These are phyloP conservation scores for Felis chaus DNA, from an alignment of 2,113 vertebrate genomes.

Conservation along the genomic window DNA sequence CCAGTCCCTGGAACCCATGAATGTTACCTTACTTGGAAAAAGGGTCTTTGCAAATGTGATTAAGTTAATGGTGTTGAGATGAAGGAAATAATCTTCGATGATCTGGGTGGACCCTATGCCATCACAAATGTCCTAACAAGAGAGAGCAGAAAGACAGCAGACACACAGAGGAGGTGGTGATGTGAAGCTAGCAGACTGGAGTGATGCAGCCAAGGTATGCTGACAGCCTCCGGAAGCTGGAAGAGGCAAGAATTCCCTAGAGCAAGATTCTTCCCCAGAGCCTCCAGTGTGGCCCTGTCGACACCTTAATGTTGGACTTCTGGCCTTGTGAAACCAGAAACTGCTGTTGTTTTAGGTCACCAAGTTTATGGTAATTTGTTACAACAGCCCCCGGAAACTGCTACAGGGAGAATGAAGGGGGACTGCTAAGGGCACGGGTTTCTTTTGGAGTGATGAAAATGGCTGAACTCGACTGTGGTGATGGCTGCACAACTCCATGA, in stretches of 20 bases:
- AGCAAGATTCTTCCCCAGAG: background rate
- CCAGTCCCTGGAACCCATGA: background rate
- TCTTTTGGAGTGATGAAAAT: background rate
- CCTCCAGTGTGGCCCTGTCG: background rate
- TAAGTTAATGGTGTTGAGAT: background rate
- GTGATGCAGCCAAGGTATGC: background rate
- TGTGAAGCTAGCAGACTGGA: background rate
- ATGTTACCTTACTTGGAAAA: background rate
- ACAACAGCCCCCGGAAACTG: background rate
- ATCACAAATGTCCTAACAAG: background rate
- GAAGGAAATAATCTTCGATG: background rate
- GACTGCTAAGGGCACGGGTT: background rate
- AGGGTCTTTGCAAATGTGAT: background rate
- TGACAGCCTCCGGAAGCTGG: background rate
- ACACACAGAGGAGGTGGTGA: background rate
- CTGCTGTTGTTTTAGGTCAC: background rate
- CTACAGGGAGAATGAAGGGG: background rate
- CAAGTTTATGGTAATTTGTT: background rate
- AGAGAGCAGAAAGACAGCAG: background rate
- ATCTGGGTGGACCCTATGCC: background rate
- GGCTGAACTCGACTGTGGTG: background rate
- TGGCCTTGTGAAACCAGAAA: background rate
- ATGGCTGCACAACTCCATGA: background rate
- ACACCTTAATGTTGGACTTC: background rate
- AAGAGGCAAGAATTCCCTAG: background rate